Conservation (phyloP, 2,888 invertebrate genomes). For the Tetramorium bicarinatum region DNA sequence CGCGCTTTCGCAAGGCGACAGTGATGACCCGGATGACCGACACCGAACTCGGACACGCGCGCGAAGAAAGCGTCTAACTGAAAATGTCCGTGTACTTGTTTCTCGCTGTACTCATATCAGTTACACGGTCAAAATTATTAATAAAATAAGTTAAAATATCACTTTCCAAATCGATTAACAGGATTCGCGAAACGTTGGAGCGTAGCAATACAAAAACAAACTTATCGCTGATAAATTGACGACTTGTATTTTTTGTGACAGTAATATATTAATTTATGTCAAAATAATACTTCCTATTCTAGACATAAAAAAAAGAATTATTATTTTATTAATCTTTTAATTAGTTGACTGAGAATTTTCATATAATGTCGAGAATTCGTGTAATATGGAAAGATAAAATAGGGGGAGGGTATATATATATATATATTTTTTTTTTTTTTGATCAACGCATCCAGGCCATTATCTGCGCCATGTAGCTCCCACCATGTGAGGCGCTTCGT, state of each 20-base stretch:
- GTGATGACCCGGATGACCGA: conserved; percentile 54
- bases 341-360: background rate
- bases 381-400: conserved; percentile 13
- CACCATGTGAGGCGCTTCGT: conserved; percentile 42
- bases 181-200: background rate
- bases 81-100: conserved; percentile 11
- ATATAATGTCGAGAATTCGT: background rate
- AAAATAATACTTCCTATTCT: background rate
- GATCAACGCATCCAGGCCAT: conserved; percentile 31
- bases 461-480: conserved; percentile 43
- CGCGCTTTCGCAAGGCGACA: conserved; percentile 43
- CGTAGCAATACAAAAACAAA: background rate
- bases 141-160: background rate
- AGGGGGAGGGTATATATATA: background rate
- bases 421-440: no score
- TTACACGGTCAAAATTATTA: background rate
- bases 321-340: background rate
- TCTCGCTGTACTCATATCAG: background rate
- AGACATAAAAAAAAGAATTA: background rate
- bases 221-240: background rate
- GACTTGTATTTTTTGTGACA: background rate
- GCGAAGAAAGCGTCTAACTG: conserved; percentile 50
- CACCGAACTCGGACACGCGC: conserved; percentile 42
- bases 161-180: background rate
- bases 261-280: background rate